Evolutionary conservation across 2,113 vertebrate species (phyloP).

Genomic region (Hypocryptadius cinnamomeus): DNA sequence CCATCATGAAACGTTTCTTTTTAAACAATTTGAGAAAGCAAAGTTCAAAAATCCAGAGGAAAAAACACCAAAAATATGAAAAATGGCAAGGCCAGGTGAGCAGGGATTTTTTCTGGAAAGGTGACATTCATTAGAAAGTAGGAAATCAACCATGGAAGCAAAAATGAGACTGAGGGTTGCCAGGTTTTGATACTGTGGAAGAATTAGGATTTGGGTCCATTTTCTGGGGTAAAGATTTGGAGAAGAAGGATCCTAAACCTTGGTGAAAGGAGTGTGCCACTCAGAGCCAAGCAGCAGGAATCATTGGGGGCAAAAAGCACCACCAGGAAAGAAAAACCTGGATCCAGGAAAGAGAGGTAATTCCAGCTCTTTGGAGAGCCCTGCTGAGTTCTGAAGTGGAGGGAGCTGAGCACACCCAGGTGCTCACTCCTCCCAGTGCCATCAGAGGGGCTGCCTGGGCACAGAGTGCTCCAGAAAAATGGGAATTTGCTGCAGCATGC

Average conservation of each 20-base stretch:
- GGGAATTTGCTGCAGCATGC: neutral
- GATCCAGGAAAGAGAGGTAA: neutral
- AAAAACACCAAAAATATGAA: neutral
- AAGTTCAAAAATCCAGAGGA: neutral
- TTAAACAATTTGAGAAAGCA: neutral
- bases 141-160: neutral
- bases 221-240: neutral
- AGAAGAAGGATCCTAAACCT: neutral
- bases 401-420: neutral
- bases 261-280: neutral
- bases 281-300: neutral
- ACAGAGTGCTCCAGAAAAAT: neutral
- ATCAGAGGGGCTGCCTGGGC: neutral
- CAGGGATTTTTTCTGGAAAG: neutral
- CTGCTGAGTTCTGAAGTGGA: neutral
- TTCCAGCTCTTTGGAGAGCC: neutral
- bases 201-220: neutral
- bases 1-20: neutral
- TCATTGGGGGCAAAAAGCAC: neutral
- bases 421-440: neutral
- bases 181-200: neutral
- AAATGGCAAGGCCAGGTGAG: neutral
- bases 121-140: neutral
- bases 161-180: neutral
- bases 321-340: neutral